Evolutionary conservation across 2,113 vertebrate genomes (phyloP).

Genomic region (Callaeas wilsoni): DNA sequence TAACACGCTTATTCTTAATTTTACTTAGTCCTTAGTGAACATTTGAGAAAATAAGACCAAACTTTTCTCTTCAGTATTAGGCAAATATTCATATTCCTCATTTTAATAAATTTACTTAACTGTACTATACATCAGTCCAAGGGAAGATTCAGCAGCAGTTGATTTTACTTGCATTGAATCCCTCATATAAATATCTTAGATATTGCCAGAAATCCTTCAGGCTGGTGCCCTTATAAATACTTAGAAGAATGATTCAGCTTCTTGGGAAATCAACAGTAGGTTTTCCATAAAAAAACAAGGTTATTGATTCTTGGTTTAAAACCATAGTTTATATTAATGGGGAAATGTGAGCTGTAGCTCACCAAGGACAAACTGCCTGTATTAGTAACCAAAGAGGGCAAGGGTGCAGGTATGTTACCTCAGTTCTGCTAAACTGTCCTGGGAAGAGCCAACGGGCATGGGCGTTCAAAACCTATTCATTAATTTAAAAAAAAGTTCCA

Average conservation of each 20-base stretch:
- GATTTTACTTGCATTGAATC: not conserved
- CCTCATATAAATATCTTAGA: not conserved
- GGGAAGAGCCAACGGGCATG: rapidly evolving
- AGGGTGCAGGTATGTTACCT: not conserved
- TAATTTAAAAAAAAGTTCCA: not conserved
- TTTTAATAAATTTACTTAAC: slow-evolving; percentile 13
- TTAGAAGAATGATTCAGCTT: not conserved
- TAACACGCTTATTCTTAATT: not conserved
- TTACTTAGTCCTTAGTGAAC: not conserved
- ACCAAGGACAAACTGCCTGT: not conserved
- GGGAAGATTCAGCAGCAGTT: not conserved
- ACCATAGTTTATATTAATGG: not conserved
- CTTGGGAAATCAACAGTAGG: not conserved
- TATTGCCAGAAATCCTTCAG: not conserved
- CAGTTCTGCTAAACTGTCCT: not conserved
- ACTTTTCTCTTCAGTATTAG: not conserved
- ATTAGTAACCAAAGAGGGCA: not conserved
- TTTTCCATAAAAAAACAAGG: not conserved
- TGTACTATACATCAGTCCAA: not conserved
- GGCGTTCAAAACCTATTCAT: not conserved
- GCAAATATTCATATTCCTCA: not conserved
- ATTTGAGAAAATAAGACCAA: not conserved
- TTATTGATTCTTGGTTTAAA: not conserved
- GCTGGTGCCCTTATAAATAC: not conserved
- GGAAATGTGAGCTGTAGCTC: not conserved